Conservation (phyloP, 2,113 vertebrate species). For the Benthochromis sp. region DNA sequence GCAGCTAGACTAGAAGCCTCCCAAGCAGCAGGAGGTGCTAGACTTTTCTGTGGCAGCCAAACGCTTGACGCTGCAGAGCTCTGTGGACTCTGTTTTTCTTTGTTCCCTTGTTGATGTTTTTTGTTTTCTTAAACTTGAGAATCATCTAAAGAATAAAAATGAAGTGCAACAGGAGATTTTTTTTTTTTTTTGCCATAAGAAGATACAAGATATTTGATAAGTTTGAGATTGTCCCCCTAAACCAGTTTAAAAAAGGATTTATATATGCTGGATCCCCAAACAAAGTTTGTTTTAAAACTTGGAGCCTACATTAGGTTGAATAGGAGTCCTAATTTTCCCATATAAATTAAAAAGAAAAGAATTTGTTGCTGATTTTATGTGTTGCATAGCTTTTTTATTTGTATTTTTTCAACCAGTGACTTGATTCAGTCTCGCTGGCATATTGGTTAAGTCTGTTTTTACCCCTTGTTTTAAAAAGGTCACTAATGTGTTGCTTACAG, state of each 20-base stretch:
- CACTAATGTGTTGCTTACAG: conserved; percentile 50
- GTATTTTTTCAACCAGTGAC: background rate
- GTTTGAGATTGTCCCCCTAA: conserved; percentile 55
- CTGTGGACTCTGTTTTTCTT: conserved; percentile 60
- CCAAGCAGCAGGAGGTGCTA: conserved; percentile 51
- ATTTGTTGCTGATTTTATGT: conserved; percentile 42
- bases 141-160: conserved; percentile 55
- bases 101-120: conserved; percentile 58
- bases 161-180: conserved; percentile 42
- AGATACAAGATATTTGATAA: conserved; percentile 57
- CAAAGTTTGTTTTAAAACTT: conserved; percentile 79
- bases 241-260: conserved; percentile 54
- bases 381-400: conserved; percentile 17
- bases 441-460: conserved; percentile 25
- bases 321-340: conserved; percentile 49
- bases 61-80: conserved; percentile 42
- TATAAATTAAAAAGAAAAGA: conserved; percentile 27
- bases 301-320: conserved; percentile 69
- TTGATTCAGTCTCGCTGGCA: conserved; percentile 33
- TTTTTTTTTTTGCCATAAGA: conserved; percentile 56
- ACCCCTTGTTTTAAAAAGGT: conserved; percentile 40
- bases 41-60: conserved; percentile 63
- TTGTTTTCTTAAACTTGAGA: conserved; percentile 60
- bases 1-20: conserved; percentile 89
- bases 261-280: conserved; percentile 57